phyloP scores from a whole-genome alignment of 2,888 invertebrate genomes.

The Julus scandinavius region DNA sequence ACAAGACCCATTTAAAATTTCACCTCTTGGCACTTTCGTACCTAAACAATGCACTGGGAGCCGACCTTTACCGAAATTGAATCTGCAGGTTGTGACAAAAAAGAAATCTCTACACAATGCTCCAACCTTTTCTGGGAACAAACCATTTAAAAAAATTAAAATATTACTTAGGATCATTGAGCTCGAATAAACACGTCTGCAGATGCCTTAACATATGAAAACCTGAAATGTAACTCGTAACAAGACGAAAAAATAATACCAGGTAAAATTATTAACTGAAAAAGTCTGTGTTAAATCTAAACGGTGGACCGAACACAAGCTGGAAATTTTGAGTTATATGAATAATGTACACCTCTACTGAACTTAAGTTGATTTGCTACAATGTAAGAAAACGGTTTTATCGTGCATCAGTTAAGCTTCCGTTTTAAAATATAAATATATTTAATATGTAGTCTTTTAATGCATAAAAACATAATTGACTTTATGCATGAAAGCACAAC shows the following conservation, averaged over 20 bases:
- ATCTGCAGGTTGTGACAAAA: background rate
- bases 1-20: background rate
- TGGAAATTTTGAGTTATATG: background rate
- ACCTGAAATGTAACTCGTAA: too few relatives aligned
- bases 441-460: background rate
- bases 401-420: background rate
- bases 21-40: background rate
- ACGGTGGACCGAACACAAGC: background rate
- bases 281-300: too few relatives aligned
- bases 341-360: background rate
- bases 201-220: too few relatives aligned
- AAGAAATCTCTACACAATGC: background rate
- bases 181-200: background rate
- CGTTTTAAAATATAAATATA: background rate
- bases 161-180: background rate
- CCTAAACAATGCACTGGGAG: background rate
- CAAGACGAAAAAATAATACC: too few relatives aligned
- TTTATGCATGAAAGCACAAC: background rate
- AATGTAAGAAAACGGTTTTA: background rate
- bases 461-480: background rate
- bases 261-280: too few relatives aligned
- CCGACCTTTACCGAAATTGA: background rate
- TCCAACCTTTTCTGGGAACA: background rate
- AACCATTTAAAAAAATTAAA: background rate
- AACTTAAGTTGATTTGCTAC: background rate